Base-by-base conservation (phyloP, 2,888 invertebrate species). In the Dione vanillae region DNA sequence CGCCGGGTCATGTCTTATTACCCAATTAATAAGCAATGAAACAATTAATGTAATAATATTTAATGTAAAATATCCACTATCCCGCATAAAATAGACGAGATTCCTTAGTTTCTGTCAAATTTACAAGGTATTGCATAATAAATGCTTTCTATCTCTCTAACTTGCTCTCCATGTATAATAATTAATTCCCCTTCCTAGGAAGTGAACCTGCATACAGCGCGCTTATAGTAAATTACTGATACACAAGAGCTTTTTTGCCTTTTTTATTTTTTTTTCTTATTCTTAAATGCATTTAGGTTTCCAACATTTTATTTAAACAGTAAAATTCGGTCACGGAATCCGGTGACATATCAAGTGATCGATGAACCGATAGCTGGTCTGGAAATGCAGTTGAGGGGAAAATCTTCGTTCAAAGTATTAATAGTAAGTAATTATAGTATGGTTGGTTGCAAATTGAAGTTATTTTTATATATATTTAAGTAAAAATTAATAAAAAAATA, bases 321-420 rank as follows among this genome's bases (percentile, higher is more conserved):
- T 35, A 35, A 54, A 54, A 37, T 54, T n/a, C 35, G 54, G 35
- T 54, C 54, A 35, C 37, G 54, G 37, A 54, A 35, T 37, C 35
- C 54, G n/a, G n/a, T 37, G 54, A 37, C 37, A 54, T 37, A 54
- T 54, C 37, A 27, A 37, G 37, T 54, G 54, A 54, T 54, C 54
- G 54, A 54, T 54, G 14, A 54, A 54, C 14, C 35, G n/a, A 35
- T 54, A 14, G 35, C n/a, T n/a, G 54, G 5, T 35, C 54, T 54
- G 54, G 35, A 54, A 10, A 52, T n/a, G n/a, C n/a, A 37, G n/a
- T 35, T 54, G 10, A n/a, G 35, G 37, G 54, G 37, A 16, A 37
- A 16, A 47, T 19, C 11, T 19, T 16, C 16, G 10, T 5, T 3
- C 45, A 45, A 14, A 45, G 7, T 6, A 45, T 45, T 14, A 14